Percentiles rank a stretch among this genome's conserved stretches.
Evolutionary conservation across 2,797 vertebrate species (phyloP).

Genomic region (Rachycentron canadum): DNA sequence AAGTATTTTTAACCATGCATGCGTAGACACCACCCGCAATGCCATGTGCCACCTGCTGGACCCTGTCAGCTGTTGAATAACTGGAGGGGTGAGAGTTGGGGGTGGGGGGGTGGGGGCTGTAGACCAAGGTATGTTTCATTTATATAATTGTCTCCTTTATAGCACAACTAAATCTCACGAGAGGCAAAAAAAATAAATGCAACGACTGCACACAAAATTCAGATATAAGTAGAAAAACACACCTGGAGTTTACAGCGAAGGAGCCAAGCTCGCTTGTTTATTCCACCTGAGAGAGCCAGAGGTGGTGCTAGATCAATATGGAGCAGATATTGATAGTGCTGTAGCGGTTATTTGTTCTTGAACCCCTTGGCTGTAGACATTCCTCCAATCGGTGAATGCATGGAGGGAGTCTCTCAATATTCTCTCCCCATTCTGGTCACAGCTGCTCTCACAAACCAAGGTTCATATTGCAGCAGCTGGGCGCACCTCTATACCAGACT

Average conservation of each 20-base stretch:
- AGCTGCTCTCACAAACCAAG: conserved; percentile 71
- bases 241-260: conserved; percentile 28
- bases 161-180: conserved; percentile 18
- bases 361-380: conserved; percentile 59
- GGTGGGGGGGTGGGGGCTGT: conserved; percentile 19
- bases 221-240: conserved; percentile 16
- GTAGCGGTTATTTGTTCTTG: conserved; percentile 65
- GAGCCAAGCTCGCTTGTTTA: conserved; percentile 57
- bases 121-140: conserved; percentile 47
- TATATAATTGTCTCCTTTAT: conserved; percentile 27
- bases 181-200: not conserved
- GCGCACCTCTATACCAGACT: conserved; percentile 54
- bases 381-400: conserved; percentile 57
- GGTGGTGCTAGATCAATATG: conserved; percentile 66
- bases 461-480: conserved; percentile 78
- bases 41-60: conserved; percentile 77
- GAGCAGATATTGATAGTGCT: conserved; percentile 60
- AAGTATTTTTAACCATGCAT: conserved; percentile 77
- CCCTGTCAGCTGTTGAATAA: conserved; percentile 78
- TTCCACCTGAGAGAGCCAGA: conserved; percentile 53
- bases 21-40: conserved; percentile 44
- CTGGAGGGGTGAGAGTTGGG: conserved; percentile 6
- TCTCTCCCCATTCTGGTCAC: conserved; percentile 44
- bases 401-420: conserved; percentile 44
- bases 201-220: conserved; percentile 15